Evolutionary conservation across 2,113 vertebrate species (phyloP), one percentile per base, ranked within the genome.

Genomic region (Cynopterus brachyotis): DNA sequence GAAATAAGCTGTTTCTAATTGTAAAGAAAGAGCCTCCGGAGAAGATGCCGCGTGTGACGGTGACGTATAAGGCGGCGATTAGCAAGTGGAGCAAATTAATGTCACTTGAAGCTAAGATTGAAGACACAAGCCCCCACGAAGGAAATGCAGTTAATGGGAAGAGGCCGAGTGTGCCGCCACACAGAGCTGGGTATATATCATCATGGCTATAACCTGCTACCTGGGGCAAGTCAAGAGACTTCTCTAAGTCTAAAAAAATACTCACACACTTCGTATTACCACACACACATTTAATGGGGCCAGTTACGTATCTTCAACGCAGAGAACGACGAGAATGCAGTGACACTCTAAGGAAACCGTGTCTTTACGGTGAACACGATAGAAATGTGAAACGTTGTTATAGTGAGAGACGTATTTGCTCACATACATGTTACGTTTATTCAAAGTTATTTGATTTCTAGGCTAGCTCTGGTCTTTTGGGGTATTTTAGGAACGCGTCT

Each of bases 401-500:
- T 2, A 50, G 50, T 32, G 69, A 89, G 3, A 22, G 60, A 40
- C 11, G 9, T 28, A 47, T 62, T 66, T 80, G 53, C 24, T 83
- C 83, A 92, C 88, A 60, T 47, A 37, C 9, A 76, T 24, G 17
- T 53, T 59, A 82, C 69, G n/a, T 73, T 42, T 80, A 70, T 53
- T 95, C 60, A 90, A 69, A 79, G 59, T 55, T 62, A 75, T 12
- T 85, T 67, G 5, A 86, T 90, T 83, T 94, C 53, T 72, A 59
- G 32, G 78, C 35, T 76, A 84, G n/a, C 22, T 47, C 94, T 81
- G 1, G 6, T 45, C 17, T 70, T 92, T 86, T 73, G 62, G 47
- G 42, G 62, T 81, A 89, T 89, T 84, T 97, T 42, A 91, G 73
- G 89, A 64, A 47, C 73, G 62, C 67, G 17, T 69, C 88, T 82